Conservation (phyloP, 2,797 vertebrate genomes). For the Darevskia nairensis region DNA sequence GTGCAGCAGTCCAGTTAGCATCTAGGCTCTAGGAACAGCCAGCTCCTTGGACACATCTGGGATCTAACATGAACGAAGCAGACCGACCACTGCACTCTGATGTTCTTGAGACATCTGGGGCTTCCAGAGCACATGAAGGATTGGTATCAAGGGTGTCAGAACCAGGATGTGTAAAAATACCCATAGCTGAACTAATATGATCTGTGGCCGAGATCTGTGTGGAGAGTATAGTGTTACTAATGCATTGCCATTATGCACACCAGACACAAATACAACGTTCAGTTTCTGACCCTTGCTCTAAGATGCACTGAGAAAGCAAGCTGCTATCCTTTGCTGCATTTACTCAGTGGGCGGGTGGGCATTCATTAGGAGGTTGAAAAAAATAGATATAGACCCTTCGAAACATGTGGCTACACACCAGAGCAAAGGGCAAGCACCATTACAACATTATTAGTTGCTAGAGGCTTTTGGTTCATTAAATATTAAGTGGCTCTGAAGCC, state of each 20-base stretch:
- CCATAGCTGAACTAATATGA: slow-evolving; percentile 4
- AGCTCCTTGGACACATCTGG: too few relatives aligned
- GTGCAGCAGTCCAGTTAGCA: too few relatives aligned
- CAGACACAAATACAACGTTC: slow-evolving; percentile 23
- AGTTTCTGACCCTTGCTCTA: slow-evolving; percentile 8
- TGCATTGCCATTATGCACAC: fast-evolving
- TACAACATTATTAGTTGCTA: slow-evolving; percentile 78
- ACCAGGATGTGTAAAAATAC: slow-evolving; percentile 12
- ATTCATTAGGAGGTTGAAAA: slow-evolving; percentile 68
- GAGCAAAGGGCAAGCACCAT: slow-evolving; percentile 69
- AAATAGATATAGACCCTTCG: slow-evolving; percentile 35
- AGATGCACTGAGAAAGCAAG: slow-evolving; percentile 29
- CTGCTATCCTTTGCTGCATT: slow-evolving; percentile 45
- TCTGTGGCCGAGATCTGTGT: not conserved
- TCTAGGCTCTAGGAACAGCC: too few relatives aligned
- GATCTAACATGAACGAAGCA: too few relatives aligned
- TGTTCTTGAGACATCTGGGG: not conserved
- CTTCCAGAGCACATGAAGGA: not conserved
- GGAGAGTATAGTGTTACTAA: slow-evolving; percentile 34
- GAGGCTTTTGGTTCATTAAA: slow-evolving; percentile 81
- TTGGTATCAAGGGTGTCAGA: not conserved
- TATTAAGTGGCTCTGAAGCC: slow-evolving; percentile 79
- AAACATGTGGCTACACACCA: slow-evolving; percentile 50
- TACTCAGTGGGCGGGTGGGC: slow-evolving; percentile 50
- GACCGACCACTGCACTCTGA: slow-evolving; percentile 9